Conservation (phyloP, 2,797 vertebrate genomes). For the Diceros bicornis region DNA sequence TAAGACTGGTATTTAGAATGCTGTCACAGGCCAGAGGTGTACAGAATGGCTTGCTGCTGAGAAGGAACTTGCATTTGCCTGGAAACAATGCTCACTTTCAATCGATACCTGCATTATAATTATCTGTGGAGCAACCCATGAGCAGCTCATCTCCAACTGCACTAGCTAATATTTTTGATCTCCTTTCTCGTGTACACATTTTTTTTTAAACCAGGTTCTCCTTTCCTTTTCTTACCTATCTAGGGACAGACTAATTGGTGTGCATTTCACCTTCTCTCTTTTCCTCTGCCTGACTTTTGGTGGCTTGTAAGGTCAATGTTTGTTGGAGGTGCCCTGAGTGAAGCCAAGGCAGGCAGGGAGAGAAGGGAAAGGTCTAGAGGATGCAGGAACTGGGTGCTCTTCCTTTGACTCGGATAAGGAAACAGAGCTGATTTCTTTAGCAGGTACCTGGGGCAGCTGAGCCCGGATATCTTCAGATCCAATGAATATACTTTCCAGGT, state of each 20-base stretch:
- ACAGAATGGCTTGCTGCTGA: background rate
- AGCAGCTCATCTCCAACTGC: background rate
- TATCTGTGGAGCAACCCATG: background rate
- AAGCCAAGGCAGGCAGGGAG: background rate
- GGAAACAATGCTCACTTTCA: background rate
- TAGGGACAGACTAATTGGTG: background rate
- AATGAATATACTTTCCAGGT: slow-evolving; percentile 98
- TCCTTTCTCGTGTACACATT: background rate
- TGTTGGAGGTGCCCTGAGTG: background rate
- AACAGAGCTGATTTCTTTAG: background rate
- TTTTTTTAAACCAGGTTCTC: background rate
- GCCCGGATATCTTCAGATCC: slow-evolving; percentile 96
- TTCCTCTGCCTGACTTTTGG: background rate
- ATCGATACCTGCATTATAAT: background rate
- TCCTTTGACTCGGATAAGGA: background rate
- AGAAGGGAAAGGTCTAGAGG: background rate
- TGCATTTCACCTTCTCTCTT: background rate
- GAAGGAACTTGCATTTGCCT: slow-evolving; percentile 3
- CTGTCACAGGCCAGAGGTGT: background rate
- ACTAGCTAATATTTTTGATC: background rate
- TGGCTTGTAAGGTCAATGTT: background rate
- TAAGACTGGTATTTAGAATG: background rate
- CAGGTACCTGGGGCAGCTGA: slow-evolving; percentile 95
- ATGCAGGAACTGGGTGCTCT: too few species aligned
- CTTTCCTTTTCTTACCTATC: background rate